A percentile compares a stretch with the other conserved stretches of the same genome.
Evolutionary conservation across 1,140 invertebrate genomes (phyloP).

Genomic region (Drosophila sucinea): DNA sequence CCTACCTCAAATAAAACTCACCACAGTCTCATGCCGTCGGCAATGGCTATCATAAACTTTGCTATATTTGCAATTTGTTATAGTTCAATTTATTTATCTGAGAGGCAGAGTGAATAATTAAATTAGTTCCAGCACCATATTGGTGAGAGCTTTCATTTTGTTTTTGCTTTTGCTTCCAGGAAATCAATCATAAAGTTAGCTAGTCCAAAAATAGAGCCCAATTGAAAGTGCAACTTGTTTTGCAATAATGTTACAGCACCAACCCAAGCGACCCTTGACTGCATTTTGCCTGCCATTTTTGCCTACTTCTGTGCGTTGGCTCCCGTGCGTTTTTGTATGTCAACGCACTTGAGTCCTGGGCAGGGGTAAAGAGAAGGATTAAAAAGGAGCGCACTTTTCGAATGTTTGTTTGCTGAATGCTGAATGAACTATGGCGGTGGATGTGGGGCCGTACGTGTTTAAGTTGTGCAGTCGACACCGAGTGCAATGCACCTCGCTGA

Average conservation of each 20-base stretch:
- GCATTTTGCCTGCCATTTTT: slow-evolving; percentile 43
- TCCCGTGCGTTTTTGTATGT: slow-evolving; percentile 68
- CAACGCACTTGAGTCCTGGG: slow-evolving; percentile 63
- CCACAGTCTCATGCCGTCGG: not conserved
- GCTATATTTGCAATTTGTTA: not conserved
- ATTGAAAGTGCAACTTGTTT: slow-evolving; percentile 27
- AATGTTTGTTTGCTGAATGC: slow-evolving; percentile 28
- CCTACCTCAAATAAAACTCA: not conserved
- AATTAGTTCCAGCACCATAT: not conserved
- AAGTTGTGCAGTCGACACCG: slow-evolving; percentile 52
- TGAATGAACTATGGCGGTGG: slow-evolving; percentile 7
- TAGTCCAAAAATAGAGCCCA: not conserved
- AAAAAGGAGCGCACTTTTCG: slow-evolving; percentile 36
- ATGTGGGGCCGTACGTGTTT: slow-evolving; percentile 62
- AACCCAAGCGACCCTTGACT: not conserved
- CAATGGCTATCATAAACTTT: not conserved
- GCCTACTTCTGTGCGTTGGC: slow-evolving; percentile 58
- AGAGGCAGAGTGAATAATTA: not conserved
- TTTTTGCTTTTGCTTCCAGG: slow-evolving; percentile 18
- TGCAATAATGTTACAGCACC: slow-evolving; percentile 27
- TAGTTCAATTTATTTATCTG: not conserved
- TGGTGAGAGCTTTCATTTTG: not conserved
- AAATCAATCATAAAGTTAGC: slow-evolving; percentile 34
- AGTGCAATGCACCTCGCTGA: slow-evolving; percentile 67
- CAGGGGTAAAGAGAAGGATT: slow-evolving; percentile 15